These are phyloP conservation scores for Otis tarda DNA, from an alignment of 2,113 vertebrate species.

Conservation along the genomic window DNA sequence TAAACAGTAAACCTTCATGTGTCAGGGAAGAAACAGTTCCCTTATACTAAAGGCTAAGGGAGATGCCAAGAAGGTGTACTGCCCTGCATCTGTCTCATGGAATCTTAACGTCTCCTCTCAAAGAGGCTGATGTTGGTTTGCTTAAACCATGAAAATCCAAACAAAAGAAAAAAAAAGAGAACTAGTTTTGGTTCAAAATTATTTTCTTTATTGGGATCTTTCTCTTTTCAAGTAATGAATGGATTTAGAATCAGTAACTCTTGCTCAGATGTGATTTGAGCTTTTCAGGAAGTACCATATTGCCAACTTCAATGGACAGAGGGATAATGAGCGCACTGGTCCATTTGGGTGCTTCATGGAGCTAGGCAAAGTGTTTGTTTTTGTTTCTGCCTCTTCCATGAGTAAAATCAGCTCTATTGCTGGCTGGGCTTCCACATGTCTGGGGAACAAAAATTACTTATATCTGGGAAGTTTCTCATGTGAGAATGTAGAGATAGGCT, in stretches of 20 bases:
- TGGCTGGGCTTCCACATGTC: neutral
- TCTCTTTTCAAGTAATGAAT: neutral
- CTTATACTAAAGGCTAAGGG: neutral
- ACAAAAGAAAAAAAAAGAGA: neutral
- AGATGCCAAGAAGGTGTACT: neutral
- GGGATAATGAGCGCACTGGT: neutral
- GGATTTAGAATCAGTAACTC: neutral
- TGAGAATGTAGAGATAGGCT: neutral
- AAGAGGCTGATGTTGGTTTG: neutral
- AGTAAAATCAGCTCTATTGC: neutral
- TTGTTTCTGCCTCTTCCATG: neutral
- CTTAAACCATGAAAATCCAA: neutral
- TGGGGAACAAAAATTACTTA: neutral
- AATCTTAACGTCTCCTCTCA: neutral
- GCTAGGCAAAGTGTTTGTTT: neutral
- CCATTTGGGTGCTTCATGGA: neutral
- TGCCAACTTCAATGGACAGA: neutral
- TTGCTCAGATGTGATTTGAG: neutral
- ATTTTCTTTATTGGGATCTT: neutral
- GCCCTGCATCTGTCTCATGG: neutral
- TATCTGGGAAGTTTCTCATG: neutral
- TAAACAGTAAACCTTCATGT: rapidly evolving
- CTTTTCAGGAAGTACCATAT: neutral
- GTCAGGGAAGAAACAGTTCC: neutral
- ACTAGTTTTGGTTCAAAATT: neutral